Evolutionary conservation across 2,797 vertebrate genomes (phyloP).

Genomic region (Spinibarbus caldwelli): DNA sequence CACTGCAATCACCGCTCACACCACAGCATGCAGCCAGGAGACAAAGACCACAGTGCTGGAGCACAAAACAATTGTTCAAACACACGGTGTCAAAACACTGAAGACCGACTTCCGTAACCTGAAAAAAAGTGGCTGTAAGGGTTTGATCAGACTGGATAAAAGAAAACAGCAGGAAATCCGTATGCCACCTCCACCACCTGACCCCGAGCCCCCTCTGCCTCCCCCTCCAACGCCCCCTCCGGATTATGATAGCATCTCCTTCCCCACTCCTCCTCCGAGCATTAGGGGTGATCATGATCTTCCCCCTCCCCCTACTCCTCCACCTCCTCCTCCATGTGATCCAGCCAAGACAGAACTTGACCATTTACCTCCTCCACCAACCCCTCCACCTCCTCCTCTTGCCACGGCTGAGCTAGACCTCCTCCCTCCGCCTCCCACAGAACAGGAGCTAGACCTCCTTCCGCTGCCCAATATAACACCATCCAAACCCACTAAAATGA

Average conservation of each 20-base stretch:
- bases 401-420: constrained; percentile 69
- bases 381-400: constrained; percentile 66
- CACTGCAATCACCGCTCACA: constrained; percentile 44
- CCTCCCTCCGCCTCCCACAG: constrained; percentile 79
- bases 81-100: constrained; percentile 79
- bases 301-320: constrained; percentile 68
- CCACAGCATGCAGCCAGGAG: constrained; percentile 51
- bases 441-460: constrained; percentile 76
- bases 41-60: constrained; percentile 67
- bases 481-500: constrained; percentile 73
- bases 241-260: constrained; percentile 70
- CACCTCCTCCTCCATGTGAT: constrained; percentile 69
- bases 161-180: constrained; percentile 64
- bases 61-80: constrained; percentile 82
- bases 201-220: constrained; percentile 67
- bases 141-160: constrained; percentile 72
- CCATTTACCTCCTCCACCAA: constrained; percentile 69
- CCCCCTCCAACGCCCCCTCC: constrained; percentile 84
- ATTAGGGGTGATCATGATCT: constrained; percentile 71
- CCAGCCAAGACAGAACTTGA: constrained; percentile 76
- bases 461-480: constrained; percentile 65
- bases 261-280: constrained; percentile 69
- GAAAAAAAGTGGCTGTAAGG: constrained; percentile 73
- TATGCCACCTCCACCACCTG: constrained; percentile 71
- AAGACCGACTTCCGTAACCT: constrained; percentile 81